Evolutionary conservation across 2,888 invertebrate genomes (phyloP), one percentile per base, ranked within the genome.

Genomic region (Lasioglossum vierecki): DNA sequence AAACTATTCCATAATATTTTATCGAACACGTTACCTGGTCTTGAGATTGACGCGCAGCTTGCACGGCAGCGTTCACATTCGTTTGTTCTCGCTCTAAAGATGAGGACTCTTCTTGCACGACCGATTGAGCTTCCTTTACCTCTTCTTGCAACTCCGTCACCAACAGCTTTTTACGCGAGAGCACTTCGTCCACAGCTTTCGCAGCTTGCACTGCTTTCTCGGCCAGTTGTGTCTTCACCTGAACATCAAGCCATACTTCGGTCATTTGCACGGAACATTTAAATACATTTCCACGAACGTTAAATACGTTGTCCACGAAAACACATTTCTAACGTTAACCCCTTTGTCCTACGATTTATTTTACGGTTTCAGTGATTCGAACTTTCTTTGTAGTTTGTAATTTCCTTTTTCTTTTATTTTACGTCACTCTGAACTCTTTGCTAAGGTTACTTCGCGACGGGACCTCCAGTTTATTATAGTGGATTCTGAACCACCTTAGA

Each of bases 181-280:
- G 86, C 8, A 89, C 93, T 5, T 91, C 93, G 63, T 92, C 90
- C 3, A 93, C 93, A 1, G 93, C 93, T 88, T 93, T 93, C 0
- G 93, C 92, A 35, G 94, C 93, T 72, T 93, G 91, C 22, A 91
- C 84, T 30, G 94, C 94, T 89, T 93, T 93, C 44, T 93, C 91
- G 15, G 94, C 94, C 6, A 94, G 81, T 72, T 94, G 93, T n/a
- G 91, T 84, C 81, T 94, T 94, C 41, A 94, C 94, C 94, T 94
- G 70, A 15, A 39, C n/a, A n/a, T 53, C n/a, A n/a, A 53, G 3
- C 9, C 53, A n/a, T 9, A 9, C 9, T 9, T n/a, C 22, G 53
- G 53, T 53, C 0, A 53, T 53, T 53, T 53, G n/a, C 53, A n/a
- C 53, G n/a, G 22, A n/a, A 53, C 9, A n/a, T 53, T 49, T 39